Base-by-base conservation (phyloP, 2,797 vertebrate species). In the Anomalospiza imberbis region DNA sequence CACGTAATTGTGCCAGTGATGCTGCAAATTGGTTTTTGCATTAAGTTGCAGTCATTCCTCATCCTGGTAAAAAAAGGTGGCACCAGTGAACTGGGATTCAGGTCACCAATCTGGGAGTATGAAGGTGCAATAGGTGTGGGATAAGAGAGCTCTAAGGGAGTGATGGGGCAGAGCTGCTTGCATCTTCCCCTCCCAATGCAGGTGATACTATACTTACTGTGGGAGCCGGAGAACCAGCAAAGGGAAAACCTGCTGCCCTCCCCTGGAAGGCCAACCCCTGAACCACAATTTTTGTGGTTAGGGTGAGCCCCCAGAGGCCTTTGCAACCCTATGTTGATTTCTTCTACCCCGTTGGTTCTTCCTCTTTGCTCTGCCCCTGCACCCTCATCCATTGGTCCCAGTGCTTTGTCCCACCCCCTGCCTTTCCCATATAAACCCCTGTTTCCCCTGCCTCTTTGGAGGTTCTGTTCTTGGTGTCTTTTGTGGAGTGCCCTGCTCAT, bases 1-100 rank as follows among this genome's bases (percentile, higher is more conserved):
- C 2, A 1, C 0, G 0, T 68, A 89, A 85, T 77, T 89, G 80
- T 71, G 88, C 74, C 65, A 71, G 72, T 73, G 67, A 57, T 80
- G 75, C 81, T 60, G 42, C 2, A 2, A 66, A 84, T 88, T 91
- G 95, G 89, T 78, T 91, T 95, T 88, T 84, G 70, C 40, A 54
- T 94, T 88, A 67, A 88, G 91, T 40, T 93, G 76, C 54, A 92
- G 48, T 61, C 54, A 70, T 96, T 86, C 73, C 73, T 96, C 85
- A 78, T 92, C 68, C 58, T 29, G 82, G 40, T 80, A 65, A 58
- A 85, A 85, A 28, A 65, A 89, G 36, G 36, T 78, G 81, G 58
- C 47, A 38, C 26, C 21, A 34, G 16, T 48, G 91, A 91, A 47
- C 54, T 47, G 73, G 89, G 48, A 78, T 74, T 72, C 65, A 92